phyloP scores from a whole-genome alignment of 23 tunicate genomes.

The Corella eumyota region DNA sequence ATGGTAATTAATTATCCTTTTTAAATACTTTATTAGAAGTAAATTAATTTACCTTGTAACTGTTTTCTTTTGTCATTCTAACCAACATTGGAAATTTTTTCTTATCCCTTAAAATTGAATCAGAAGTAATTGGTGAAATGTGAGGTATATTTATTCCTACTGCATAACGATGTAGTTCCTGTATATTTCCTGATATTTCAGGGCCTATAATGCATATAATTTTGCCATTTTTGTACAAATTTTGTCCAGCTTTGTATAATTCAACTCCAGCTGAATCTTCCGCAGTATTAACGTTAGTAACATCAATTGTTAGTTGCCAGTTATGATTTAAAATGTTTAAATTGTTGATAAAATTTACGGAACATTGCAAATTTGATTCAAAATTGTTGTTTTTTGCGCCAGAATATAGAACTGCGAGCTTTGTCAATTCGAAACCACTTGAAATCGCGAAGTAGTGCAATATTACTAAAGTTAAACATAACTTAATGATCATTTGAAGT shows the following conservation, averaged over 20 bases:
- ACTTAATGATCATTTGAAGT: too few species aligned
- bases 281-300: not conserved
- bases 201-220: constrained; percentile 17
- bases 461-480: too few species aligned
- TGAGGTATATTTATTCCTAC: constrained; percentile 7
- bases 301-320: constrained; percentile 2
- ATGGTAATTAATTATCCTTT: too few species aligned
- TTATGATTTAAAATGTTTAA: not conserved
- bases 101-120: constrained; percentile 10
- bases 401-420: not conserved
- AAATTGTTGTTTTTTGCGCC: not conserved
- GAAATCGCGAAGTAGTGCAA: too few species aligned
- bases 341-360: not conserved
- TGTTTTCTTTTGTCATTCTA: constrained; percentile 1
- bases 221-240: not conserved
- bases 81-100: constrained; percentile 11
- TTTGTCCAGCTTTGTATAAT: constrained; percentile 6
- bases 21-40: too few species aligned
- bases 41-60: constrained; percentile 8
- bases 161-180: constrained; percentile 7
- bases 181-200: constrained; percentile 1
- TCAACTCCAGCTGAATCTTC: constrained; percentile 2
- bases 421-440: too few species aligned
- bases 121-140: constrained; percentile 7
- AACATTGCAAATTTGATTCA: not conserved